Percentiles rank a stretch among this genome's conserved stretches.
phyloP scores from a whole-genome alignment of 2,113 vertebrate genomes.

The Sciurus niger region DNA sequence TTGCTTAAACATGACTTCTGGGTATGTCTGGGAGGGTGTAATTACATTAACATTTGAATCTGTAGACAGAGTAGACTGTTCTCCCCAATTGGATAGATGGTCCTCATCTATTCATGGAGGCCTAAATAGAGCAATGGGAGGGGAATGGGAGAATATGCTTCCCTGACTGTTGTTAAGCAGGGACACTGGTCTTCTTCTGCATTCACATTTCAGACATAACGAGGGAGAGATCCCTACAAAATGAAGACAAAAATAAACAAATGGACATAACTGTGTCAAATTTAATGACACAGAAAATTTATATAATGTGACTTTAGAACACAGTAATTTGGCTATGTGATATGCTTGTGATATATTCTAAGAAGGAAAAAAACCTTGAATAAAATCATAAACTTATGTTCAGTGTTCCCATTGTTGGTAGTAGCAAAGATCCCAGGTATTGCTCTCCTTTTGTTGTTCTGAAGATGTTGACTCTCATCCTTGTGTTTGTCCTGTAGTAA shows the following conservation, averaged over 20 bases:
- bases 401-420: not conserved
- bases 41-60: not conserved
- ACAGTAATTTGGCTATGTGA: not conserved
- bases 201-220: not conserved
- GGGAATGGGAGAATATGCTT: no score
- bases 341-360: not conserved
- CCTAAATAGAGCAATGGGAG: not conserved
- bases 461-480: not conserved
- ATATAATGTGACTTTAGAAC: not conserved
- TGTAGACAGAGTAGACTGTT: not conserved
- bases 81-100: no score
- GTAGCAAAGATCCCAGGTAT: not conserved
- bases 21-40: no score
- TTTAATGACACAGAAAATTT: not conserved
- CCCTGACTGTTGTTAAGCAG: not conserved
- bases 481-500: not conserved
- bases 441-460: not conserved
- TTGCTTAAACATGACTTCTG: not conserved
- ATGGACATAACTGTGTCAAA: not conserved
- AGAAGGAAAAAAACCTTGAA: not conserved
- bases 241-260: not conserved
- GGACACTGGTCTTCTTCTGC: not conserved
- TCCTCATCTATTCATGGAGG: not conserved
- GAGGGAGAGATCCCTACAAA: no score
- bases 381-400: not conserved